These are phyloP conservation scores for Chaetodon auriga DNA, from an alignment of 2,113 vertebrate genomes.

Conservation along the genomic window DNA sequence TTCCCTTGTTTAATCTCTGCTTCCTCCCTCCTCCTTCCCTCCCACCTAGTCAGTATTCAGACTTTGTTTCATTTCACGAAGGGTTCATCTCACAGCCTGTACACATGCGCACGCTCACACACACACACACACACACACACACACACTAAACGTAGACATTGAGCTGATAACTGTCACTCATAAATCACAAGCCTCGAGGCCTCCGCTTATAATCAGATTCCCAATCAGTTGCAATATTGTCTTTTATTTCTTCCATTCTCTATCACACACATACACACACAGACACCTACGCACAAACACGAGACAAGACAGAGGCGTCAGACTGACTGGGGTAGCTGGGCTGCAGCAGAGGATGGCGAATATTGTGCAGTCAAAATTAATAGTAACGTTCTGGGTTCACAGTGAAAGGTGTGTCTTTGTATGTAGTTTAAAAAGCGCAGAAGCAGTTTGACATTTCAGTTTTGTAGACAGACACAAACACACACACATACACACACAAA, in stretches of 20 bases:
- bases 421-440: slow-evolving; percentile 6
- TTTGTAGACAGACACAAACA: not conserved
- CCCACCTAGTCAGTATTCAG: slow-evolving; percentile 65
- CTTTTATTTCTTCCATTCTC: slow-evolving; percentile 33
- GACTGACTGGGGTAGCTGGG: slow-evolving; percentile 7
- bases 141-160: slow-evolving; percentile 17
- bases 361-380: slow-evolving; percentile 24
- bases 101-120: not conserved
- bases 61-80: slow-evolving; percentile 76
- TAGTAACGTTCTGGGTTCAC: slow-evolving; percentile 13
- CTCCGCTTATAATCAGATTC: slow-evolving; percentile 55
- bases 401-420: slow-evolving; percentile 12
- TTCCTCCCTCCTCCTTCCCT: not conserved
- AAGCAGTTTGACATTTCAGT: slow-evolving; percentile 20
- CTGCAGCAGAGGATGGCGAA: slow-evolving; percentile 2
- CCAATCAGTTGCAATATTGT: slow-evolving; percentile 55
- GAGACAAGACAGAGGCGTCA: slow-evolving; percentile 26
- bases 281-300: slow-evolving; percentile 25
- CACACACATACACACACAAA: slow-evolving; percentile 5
- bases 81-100: slow-evolving; percentile 13
- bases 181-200: slow-evolving; percentile 53
- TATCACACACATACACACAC: not conserved
- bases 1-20: slow-evolving; percentile 43
- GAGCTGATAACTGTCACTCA: slow-evolving; percentile 66
- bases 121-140: not conserved